Evolutionary conservation across 2,113 vertebrate species (phyloP).

Genomic region (Neogobius melanostomus): DNA sequence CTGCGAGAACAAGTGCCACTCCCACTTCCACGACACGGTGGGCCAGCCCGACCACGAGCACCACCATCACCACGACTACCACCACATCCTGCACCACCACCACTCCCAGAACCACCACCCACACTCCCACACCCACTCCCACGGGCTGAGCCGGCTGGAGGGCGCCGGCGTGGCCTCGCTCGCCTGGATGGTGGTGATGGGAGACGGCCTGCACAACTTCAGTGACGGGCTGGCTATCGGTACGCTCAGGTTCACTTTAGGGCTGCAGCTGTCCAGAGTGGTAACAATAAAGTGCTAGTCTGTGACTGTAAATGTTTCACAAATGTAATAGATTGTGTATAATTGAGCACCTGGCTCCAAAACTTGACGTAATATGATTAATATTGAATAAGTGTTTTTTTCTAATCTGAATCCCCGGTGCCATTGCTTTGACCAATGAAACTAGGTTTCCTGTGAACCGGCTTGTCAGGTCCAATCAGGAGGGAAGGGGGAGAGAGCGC

Average conservation of each 20-base stretch:
- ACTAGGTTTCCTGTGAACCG: no score
- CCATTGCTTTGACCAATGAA: no score
- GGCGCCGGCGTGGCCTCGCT: constrained; percentile 90
- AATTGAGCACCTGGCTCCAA: no score
- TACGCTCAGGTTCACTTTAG: constrained; percentile 1
- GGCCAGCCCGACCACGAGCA: constrained; percentile 89
- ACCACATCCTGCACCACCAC: constrained; percentile 97
- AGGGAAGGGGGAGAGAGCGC: no score
- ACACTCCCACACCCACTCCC: constrained; percentile 92
- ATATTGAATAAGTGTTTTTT: no score
- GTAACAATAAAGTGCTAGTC: no score
- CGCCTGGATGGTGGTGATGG: constrained; percentile 99
- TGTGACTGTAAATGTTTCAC: no score
- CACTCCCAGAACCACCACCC: constrained; percentile 98
- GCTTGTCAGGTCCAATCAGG: no score
- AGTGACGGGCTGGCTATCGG: constrained; percentile 94
- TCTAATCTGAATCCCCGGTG: no score
- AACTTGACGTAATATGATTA: no score
- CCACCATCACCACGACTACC: constrained; percentile 98
- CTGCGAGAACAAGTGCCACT: constrained; percentile 97
- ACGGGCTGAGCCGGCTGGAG: constrained; percentile 90
- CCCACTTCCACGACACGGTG: constrained; percentile 94
- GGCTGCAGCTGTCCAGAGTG: no score
- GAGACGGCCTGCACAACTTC: constrained; percentile 95
- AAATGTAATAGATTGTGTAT: no score